Conservation (phyloP, 2,113 vertebrate genomes). For the Procapra przewalskii region DNA sequence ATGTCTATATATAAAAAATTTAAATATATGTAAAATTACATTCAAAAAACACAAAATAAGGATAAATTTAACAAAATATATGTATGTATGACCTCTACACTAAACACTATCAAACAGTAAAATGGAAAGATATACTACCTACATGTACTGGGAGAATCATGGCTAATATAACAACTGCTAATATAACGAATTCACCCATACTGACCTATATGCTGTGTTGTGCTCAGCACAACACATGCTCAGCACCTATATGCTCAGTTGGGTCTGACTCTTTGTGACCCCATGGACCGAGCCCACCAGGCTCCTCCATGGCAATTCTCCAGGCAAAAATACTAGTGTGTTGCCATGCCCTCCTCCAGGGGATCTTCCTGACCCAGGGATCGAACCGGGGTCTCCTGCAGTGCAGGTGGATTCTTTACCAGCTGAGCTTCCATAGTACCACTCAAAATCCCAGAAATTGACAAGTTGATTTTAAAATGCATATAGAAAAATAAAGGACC, state of each 20-base stretch:
- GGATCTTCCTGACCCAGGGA: not conserved
- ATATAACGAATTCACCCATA: not conserved
- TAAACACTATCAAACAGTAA: not conserved
- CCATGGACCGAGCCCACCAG: not conserved
- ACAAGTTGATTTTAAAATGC: not conserved
- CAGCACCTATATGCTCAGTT: too few species aligned
- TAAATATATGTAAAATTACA: not conserved
- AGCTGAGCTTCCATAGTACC: not conserved
- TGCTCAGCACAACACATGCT: too few species aligned
- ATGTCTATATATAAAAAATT: not conserved
- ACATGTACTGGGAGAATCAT: not conserved
- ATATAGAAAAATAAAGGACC: not conserved
- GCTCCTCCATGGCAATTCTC: not conserved
- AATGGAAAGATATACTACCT: not conserved
- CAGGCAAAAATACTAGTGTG: not conserved
- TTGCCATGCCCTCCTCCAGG: not conserved
- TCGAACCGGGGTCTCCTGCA: not conserved
- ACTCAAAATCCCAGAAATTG: constrained; percentile 6
- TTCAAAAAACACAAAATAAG: not conserved
- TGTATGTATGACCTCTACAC: not conserved
- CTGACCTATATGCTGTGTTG: not conserved
- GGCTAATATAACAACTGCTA: not conserved
- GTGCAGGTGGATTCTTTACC: not conserved
- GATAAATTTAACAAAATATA: not conserved
- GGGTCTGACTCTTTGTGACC: not conserved